phyloP scores from a whole-genome alignment of 2,797 vertebrate species.

The Xiphophorus birchmanni region DNA sequence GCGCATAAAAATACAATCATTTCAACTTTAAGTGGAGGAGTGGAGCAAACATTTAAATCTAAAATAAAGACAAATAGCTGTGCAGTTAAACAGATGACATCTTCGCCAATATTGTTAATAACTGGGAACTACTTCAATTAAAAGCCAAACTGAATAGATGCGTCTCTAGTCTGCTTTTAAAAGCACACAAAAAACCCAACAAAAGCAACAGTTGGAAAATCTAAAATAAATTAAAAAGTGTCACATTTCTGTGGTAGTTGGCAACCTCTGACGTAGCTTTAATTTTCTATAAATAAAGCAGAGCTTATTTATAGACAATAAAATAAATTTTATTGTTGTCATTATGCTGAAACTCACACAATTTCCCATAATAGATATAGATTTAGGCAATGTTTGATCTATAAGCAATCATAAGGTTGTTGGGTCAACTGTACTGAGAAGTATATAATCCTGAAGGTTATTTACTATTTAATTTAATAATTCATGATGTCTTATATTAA shows the following conservation, averaged over 20 bases:
- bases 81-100: background rate
- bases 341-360: background rate
- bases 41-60: background rate
- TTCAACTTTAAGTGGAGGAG: background rate
- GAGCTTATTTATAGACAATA: too few species aligned
- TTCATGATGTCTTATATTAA: background rate
- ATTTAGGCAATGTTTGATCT: conserved; percentile 5
- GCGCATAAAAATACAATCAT: background rate
- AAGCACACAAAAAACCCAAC: background rate
- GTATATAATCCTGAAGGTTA: background rate
- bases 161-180: background rate
- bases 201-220: background rate
- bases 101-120: background rate
- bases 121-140: background rate
- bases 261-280: background rate
- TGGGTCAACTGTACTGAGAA: conserved; percentile 6
- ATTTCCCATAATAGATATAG: conserved; percentile 6
- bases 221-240: background rate
- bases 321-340: too few species aligned
- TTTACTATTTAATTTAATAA: conserved; percentile 3
- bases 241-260: background rate
- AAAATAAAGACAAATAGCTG: background rate
- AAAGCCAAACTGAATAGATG: background rate
- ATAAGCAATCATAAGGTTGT: conserved; percentile 13
- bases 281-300: background rate